Conservation (phyloP, 2,797 vertebrate genomes). For the Pangasius larnaudii region DNA sequence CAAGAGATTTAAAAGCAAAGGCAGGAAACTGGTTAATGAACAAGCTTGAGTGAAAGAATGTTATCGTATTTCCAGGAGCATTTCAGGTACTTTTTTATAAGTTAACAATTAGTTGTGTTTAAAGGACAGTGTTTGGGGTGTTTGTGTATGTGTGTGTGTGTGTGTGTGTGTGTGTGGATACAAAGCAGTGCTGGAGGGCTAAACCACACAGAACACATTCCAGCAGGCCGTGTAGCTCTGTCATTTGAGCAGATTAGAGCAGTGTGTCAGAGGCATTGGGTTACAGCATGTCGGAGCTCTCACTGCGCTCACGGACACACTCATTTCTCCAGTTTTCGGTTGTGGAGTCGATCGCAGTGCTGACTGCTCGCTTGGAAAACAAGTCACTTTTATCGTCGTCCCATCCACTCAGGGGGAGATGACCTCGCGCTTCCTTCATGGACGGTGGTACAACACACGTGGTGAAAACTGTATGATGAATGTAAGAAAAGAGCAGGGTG, state of each 20-base stretch:
- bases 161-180: background rate
- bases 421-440: background rate
- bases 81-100: background rate
- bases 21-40: background rate
- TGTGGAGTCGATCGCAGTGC: no score
- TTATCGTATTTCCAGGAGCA: background rate
- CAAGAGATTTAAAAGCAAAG: background rate
- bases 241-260: constrained; percentile 69
- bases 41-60: background rate
- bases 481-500: no score
- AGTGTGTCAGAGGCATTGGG: constrained; percentile 78
- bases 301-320: constrained; percentile 23
- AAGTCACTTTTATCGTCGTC: background rate
- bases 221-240: constrained; percentile 68
- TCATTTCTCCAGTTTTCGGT: background rate
- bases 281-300: constrained; percentile 73
- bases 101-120: background rate
- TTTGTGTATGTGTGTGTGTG: background rate
- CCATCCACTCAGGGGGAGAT: no score
- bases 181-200: constrained; percentile 64
- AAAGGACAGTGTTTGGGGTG: background rate
- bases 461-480: no score
- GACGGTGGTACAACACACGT: no score
- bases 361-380: background rate
- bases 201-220: constrained; percentile 74